These are phyloP conservation scores for Drosophila nikananu DNA, from an alignment of 1,140 invertebrate genomes.

Conservation along the genomic window DNA sequence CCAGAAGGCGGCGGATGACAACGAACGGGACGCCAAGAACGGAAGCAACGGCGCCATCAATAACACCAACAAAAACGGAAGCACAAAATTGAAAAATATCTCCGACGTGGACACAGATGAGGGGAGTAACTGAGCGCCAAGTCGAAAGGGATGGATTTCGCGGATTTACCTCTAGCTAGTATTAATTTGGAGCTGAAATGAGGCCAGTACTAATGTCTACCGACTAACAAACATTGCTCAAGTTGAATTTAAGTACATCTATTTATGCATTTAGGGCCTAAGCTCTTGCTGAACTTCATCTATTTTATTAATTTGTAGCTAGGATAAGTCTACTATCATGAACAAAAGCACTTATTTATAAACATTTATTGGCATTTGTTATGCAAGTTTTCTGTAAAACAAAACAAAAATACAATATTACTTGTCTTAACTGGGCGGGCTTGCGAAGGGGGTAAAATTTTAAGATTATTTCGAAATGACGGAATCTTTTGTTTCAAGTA, in stretches of 20 bases:
- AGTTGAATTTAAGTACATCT: slow-evolving; percentile 53
- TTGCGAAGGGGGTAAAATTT: background rate
- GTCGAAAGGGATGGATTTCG: background rate
- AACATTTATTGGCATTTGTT: slow-evolving; percentile 66
- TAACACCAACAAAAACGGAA: slow-evolving; percentile 6
- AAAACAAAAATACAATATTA: background rate
- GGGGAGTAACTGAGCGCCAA: slow-evolving; percentile 69
- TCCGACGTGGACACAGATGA: slow-evolving; percentile 82
- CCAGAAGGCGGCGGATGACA: slow-evolving; percentile 65
- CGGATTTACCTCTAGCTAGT: slow-evolving; percentile 44
- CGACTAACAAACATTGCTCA: slow-evolving; percentile 45
- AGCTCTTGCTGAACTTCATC: slow-evolving; percentile 54
- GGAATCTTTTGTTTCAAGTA: too few relatives aligned
- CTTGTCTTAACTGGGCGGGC: background rate
- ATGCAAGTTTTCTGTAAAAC: slow-evolving; percentile 46
- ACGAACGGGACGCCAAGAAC: slow-evolving; percentile 47
- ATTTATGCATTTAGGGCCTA: slow-evolving; percentile 63
- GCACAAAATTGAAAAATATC: slow-evolving; percentile 73
- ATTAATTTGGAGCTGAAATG: slow-evolving; percentile 69
- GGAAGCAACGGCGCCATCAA: slow-evolving; percentile 20
- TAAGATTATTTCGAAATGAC: background rate
- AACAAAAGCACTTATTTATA: slow-evolving; percentile 72
- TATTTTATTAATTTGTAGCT: slow-evolving; percentile 51
- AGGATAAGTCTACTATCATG: slow-evolving; percentile 55
- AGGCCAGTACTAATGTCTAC: slow-evolving; percentile 57